Evolutionary conservation across 2,888 invertebrate genomes (phyloP).

Genomic region (Archips xylosteana): DNA sequence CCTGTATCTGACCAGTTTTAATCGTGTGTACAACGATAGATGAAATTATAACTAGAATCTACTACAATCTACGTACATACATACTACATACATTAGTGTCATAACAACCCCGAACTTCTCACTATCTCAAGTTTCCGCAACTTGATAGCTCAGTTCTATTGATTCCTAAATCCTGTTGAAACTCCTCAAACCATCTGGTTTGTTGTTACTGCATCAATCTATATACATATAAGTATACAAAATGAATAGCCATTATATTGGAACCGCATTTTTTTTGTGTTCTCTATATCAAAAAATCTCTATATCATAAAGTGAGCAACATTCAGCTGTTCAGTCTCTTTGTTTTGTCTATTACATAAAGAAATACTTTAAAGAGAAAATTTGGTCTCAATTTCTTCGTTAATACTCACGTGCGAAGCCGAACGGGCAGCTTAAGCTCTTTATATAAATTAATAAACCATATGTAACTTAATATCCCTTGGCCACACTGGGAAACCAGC

Average conservation of each 20-base stretch:
- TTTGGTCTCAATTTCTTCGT: too few species aligned
- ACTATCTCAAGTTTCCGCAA: not conserved
- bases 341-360: too few species aligned
- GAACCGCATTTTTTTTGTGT: too few species aligned
- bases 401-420: too few species aligned
- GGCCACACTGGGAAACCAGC: conserved; percentile 10
- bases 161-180: not conserved
- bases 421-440: too few species aligned
- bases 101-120: not conserved
- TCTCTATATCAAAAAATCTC: too few species aligned
- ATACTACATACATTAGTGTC: not conserved
- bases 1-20: too few species aligned
- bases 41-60: not conserved
- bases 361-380: too few species aligned
- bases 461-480: conserved; percentile 17
- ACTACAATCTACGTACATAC: too few species aligned
- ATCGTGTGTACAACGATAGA: not conserved
- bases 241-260: too few species aligned
- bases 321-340: too few species aligned
- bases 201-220: not conserved
- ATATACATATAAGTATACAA: not conserved
- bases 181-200: not conserved
- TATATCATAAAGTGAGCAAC: too few species aligned
- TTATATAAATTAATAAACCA: conserved; percentile 8
- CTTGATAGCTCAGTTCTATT: not conserved